Evolutionary conservation across 2,797 vertebrate species (phyloP), one percentile per base, ranked within the genome.

Genomic region (Tragopan temminckii): DNA sequence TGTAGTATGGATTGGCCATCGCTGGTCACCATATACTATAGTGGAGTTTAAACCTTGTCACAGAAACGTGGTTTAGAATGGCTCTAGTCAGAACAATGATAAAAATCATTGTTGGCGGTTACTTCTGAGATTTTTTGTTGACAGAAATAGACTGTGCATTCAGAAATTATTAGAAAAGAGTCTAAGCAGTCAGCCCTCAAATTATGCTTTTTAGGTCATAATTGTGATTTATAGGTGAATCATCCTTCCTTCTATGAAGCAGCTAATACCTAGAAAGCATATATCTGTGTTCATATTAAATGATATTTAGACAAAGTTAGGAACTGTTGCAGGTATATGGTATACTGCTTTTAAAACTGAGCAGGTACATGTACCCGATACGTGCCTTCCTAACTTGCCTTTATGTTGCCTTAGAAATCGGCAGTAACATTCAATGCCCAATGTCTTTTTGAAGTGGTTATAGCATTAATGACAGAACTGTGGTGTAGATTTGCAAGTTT

Each of bases 21-120:
- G 23, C 85, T 72, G 57, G 67, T 67, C 52, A 79, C 31, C 27
- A 80, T 23, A 68, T 62, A 36, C n/a, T 59, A 13, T 5, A 2
- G 4, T 27, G 31, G 5, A 2, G 7, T 70, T 91, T 88, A 74
- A 94, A 74, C 8, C 59, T 11, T 58, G 12, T 25, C 19, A 59
- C 3, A 45, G 35, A 91, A 91, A 83, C 7, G n/a, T 67, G 15
- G 27, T 83, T 83, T 20, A 70, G 27, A 90, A 81, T 72, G 66
- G 40, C 1, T 84, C 4, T 66, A 45, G 68, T 52, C 50, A 55
- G 6, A 11, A 55, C 46, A 0, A 0, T 52, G 10, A 70, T 90
- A 69, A 72, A 94, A 83, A 76, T 42, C 21, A 67, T 69, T 62
- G 35, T 33, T 17, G 20, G n/a, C 7, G 80, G 38, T 42, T 75